Percentiles rank a stretch among this genome's conserved stretches.
Conservation (phyloP, 2,888 invertebrate genomes). For the Epsilonema sp. region DNA sequence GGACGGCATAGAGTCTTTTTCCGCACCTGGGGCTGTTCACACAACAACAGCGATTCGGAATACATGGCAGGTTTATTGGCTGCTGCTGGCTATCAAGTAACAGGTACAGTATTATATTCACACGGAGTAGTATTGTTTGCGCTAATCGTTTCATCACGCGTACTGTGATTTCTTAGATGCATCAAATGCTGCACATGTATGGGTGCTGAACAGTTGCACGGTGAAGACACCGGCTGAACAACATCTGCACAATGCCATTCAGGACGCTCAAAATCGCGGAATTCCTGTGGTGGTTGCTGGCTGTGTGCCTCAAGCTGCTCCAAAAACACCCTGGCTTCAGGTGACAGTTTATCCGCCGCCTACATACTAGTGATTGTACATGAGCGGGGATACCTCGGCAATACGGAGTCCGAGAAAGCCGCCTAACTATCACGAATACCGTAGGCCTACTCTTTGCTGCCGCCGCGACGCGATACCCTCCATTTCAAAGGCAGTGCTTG, state of each 20-base stretch:
- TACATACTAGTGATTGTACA: too few relatives aligned
- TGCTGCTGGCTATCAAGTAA: constrained; percentile 66
- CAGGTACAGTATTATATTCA: constrained; percentile 42
- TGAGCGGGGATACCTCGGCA: too few relatives aligned
- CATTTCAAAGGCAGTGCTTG: not conserved
- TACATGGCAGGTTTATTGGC: constrained; percentile 92
- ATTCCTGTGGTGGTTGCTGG: constrained; percentile 85
- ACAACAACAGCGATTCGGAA: constrained; percentile 91
- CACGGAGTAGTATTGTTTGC: too few relatives aligned
- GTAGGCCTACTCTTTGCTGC: too few relatives aligned
- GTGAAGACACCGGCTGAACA: constrained; percentile 94
- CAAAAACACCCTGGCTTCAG: constrained; percentile 30
- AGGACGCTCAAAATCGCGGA: constrained; percentile 47
- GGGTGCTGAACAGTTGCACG: constrained; percentile 91
- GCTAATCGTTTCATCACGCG: too few relatives aligned
- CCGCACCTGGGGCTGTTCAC: constrained; percentile 93
- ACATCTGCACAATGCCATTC: constrained; percentile 63
- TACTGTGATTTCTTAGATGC: too few relatives aligned
- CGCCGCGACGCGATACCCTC: not conserved
- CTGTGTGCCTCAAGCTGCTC: constrained; percentile 75
- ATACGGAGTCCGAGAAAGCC: too few relatives aligned
- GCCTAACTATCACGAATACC: too few relatives aligned
- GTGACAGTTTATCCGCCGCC: constrained; percentile 18
- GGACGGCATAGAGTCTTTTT: constrained; percentile 58
- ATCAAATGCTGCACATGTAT: constrained; percentile 85